phyloP scores from a whole-genome alignment of 2,113 vertebrate species.

The Petroica traversi region DNA sequence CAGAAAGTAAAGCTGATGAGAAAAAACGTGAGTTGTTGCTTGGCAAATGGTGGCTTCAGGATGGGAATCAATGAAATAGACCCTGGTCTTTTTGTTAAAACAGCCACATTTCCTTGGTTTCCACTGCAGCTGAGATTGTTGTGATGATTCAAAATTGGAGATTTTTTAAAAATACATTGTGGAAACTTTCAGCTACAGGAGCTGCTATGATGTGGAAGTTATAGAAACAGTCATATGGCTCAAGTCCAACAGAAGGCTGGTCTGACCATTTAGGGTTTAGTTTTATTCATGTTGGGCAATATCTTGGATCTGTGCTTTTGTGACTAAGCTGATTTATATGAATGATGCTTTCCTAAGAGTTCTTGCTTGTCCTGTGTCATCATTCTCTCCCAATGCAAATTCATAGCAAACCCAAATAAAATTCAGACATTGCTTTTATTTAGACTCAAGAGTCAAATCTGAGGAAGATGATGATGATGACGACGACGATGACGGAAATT shows the following conservation, averaged over 20 bases:
- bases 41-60: not conserved
- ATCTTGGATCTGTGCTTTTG: not conserved
- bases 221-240: not conserved
- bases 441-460: slow-evolving; percentile 50
- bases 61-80: not conserved
- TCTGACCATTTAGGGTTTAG: not conserved
- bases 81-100: not conserved
- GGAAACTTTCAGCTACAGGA: not conserved
- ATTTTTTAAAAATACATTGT: not conserved
- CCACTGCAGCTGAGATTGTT: not conserved
- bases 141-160: not conserved
- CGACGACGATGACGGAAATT: slow-evolving; percentile 85
- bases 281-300: not conserved
- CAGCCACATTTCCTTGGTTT: not conserved
- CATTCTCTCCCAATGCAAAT: not conserved
- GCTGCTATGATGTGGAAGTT: not conserved
- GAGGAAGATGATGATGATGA: slow-evolving; percentile 73
- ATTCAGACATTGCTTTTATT: not conserved
- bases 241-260: not conserved
- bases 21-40: slow-evolving; percentile 74
- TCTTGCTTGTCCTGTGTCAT: not conserved
- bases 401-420: not conserved
- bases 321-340: not conserved
- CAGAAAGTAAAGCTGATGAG: slow-evolving; percentile 76
- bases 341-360: not conserved